These are phyloP conservation scores for Eubasilissa regina DNA, from an alignment of 1,140 invertebrate genomes.

Conservation along the genomic window DNA sequence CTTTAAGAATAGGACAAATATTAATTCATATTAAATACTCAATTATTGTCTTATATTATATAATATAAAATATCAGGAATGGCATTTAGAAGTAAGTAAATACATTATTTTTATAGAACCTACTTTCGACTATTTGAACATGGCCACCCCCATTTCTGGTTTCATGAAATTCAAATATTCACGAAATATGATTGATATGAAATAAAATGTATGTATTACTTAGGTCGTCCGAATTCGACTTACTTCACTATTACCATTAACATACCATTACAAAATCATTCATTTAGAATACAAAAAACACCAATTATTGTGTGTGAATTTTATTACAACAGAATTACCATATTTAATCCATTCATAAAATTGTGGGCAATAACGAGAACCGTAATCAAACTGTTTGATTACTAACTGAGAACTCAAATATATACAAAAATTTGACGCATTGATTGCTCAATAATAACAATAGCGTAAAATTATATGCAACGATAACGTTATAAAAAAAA, in stretches of 20 bases:
- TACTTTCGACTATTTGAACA: no score
- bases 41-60: no score
- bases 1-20: no score
- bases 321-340: slow-evolving; percentile 48
- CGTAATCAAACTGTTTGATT: slow-evolving; percentile 40
- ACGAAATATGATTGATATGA: not conserved
- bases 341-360: slow-evolving; percentile 47
- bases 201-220: not conserved
- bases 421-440: slow-evolving; percentile 34
- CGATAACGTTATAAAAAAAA: slow-evolving; percentile 35
- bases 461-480: slow-evolving; percentile 38
- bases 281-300: slow-evolving; percentile 30
- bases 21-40: no score
- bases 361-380: slow-evolving; percentile 31
- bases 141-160: no score
- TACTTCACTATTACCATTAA: not conserved
- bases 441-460: slow-evolving; percentile 40
- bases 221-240: slow-evolving; percentile 3
- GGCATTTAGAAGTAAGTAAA: no score
- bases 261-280: slow-evolving; percentile 31
- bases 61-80: no score
- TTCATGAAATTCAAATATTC: no score
- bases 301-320: slow-evolving; percentile 44
- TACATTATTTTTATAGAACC: no score
- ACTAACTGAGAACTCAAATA: slow-evolving; percentile 29